These are phyloP conservation scores for Listrodromus nycthemerus DNA, from an alignment of 2,888 invertebrate genomes.

Conservation along the genomic window DNA sequence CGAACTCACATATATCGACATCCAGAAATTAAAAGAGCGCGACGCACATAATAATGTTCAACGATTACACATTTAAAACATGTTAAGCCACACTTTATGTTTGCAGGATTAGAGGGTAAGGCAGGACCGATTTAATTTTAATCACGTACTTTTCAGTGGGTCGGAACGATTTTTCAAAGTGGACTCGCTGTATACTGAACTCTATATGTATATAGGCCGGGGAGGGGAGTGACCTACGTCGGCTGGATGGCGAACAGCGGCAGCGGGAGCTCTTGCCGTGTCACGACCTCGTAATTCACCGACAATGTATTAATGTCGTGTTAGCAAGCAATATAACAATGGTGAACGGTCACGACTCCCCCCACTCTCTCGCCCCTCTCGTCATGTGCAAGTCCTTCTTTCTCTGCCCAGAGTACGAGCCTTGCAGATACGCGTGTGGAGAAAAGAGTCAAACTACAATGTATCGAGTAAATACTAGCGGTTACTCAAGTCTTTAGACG, in stretches of 20 bases:
- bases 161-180: slow-evolving; percentile 79
- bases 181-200: slow-evolving; percentile 37
- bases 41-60: background rate
- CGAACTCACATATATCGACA: slow-evolving; percentile 33
- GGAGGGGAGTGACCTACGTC: slow-evolving; percentile 8
- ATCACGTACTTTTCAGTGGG: slow-evolving; percentile 76
- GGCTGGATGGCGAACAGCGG: slow-evolving; percentile 19
- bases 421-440: slow-evolving; percentile 49
- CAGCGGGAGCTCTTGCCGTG: slow-evolving; percentile 70
- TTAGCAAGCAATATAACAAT: slow-evolving; percentile 81
- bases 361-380: slow-evolving; percentile 45
- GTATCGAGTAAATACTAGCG: slow-evolving; percentile 19
- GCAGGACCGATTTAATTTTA: slow-evolving; percentile 76
- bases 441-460: slow-evolving; percentile 51
- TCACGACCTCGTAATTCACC: slow-evolving; percentile 78
- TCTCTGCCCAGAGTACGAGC: slow-evolving; percentile 51
- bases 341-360: slow-evolving; percentile 62
- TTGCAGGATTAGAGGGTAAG: slow-evolving; percentile 6
- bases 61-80: background rate
- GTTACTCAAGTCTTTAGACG: slow-evolving; percentile 7
- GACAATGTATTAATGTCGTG: slow-evolving; percentile 81
- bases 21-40: background rate
- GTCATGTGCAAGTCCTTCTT: slow-evolving; percentile 64
- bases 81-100: background rate
- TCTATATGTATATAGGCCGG: slow-evolving; percentile 10